These are phyloP conservation scores for Amphibalanus amphitrite DNA, from an alignment of 1,140 invertebrate genomes.

Conservation along the genomic window DNA sequence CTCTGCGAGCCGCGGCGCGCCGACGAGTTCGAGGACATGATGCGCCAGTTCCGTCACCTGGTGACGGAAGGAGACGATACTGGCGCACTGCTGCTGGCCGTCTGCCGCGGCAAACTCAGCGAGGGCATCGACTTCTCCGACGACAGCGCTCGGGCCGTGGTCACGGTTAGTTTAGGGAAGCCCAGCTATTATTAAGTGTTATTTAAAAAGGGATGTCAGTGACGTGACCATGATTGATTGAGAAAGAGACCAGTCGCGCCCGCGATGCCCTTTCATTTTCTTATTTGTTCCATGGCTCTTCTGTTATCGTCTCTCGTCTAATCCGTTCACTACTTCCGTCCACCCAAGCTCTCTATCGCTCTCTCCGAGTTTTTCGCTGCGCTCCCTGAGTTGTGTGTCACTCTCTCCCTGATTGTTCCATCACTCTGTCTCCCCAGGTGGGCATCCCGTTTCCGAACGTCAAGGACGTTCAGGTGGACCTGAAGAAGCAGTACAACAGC, in stretches of 20 bases:
- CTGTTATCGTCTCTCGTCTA: no score
- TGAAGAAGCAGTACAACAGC: constrained; percentile 53
- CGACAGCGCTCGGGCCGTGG: constrained; percentile 56
- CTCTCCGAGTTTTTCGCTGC: no score
- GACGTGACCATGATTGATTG: no score
- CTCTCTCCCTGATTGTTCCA: no score
- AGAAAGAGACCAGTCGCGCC: no score
- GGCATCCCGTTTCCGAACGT: constrained; percentile 58
- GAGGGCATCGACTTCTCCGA: constrained; percentile 73
- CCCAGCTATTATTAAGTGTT: no score
- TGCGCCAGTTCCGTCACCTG: constrained; percentile 34
- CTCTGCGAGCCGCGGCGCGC: constrained; percentile 38
- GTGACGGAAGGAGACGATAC: not conserved
- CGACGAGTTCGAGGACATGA: constrained; percentile 30
- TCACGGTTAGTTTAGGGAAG: constrained; percentile 38
- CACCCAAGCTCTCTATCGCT: no score
- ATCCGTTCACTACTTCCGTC: no score
- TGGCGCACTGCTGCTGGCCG: constrained; percentile 53
- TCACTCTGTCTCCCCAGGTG: constrained; percentile 30
- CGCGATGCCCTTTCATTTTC: no score
- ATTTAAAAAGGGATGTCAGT: no score
- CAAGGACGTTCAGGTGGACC: constrained; percentile 41
- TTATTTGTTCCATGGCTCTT: no score
- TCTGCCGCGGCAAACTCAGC: constrained; percentile 62
- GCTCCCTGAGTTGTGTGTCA: no score